Evolutionary conservation across 2,888 invertebrate species (phyloP).

Genomic region (Eurois occulta): DNA sequence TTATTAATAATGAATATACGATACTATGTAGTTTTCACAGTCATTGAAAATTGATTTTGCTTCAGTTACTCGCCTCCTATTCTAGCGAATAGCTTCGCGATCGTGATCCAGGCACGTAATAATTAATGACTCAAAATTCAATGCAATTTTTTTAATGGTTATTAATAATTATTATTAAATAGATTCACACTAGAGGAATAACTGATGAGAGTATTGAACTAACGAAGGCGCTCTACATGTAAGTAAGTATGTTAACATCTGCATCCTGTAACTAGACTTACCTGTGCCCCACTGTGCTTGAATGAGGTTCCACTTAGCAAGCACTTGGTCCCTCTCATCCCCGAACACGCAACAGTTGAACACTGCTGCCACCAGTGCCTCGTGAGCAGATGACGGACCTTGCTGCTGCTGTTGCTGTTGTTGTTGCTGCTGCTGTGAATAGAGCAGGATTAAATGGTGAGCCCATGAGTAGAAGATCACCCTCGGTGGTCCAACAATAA

Average conservation of each 20-base stretch:
- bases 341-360: slow-evolving; percentile 96
- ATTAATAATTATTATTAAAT: neutral
- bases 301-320: slow-evolving; percentile 98
- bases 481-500: neutral
- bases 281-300: slow-evolving; percentile 97
- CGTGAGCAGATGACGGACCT: slow-evolving; percentile 91
- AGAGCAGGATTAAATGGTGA: neutral
- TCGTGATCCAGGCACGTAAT: neutral
- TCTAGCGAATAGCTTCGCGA: neutral
- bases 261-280: slow-evolving; percentile 70
- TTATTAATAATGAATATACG: too few relatives aligned
- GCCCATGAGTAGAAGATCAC: neutral
- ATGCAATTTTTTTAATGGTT: too few relatives aligned
- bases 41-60: neutral
- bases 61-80: neutral
- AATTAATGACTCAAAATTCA: neutral
- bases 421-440: slow-evolving; percentile 50
- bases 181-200: neutral
- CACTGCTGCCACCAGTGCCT: slow-evolving; percentile 93
- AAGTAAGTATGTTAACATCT: neutral
- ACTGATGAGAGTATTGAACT: neutral
- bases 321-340: slow-evolving; percentile 98
- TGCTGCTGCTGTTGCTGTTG: slow-evolving; percentile 87
- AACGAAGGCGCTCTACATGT: neutral
- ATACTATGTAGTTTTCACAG: too few relatives aligned